phyloP scores from a whole-genome alignment of 1,140 invertebrate genomes.

The Sycophaga agraensis region DNA sequence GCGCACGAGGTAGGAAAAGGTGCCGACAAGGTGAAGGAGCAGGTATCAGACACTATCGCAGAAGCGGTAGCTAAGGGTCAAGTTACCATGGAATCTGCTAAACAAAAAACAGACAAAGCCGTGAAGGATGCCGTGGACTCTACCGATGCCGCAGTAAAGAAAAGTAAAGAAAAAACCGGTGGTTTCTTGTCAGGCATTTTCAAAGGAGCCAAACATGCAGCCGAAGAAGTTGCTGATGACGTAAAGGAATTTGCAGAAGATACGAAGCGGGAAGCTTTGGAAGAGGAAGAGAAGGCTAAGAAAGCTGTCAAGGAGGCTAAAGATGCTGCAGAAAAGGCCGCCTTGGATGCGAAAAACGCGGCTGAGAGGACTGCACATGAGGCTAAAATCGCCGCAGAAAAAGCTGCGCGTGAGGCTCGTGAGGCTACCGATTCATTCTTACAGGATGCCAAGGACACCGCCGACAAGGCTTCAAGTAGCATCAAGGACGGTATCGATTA shows the following conservation, averaged over 20 bases:
- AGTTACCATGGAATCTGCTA: background rate
- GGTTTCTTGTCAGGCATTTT: conserved; percentile 35
- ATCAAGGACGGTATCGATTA: conserved; percentile 28
- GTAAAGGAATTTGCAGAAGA: conserved; percentile 42
- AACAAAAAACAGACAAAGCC: background rate
- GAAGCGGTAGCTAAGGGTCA: background rate
- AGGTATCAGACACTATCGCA: background rate
- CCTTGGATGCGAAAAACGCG: conserved; percentile 29
- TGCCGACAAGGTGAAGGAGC: conserved; percentile 30
- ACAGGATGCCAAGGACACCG: conserved; percentile 37
- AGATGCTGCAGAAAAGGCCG: too few relatives aligned
- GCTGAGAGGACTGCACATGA: background rate
- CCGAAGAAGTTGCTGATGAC: conserved; percentile 43
- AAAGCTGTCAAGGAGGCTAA: background rate
- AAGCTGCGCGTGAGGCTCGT: conserved; percentile 1
- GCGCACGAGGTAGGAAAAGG: background rate
- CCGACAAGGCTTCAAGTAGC: background rate
- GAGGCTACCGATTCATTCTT: too few relatives aligned
- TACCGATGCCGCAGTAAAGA: conserved; percentile 32
- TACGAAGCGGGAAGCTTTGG: conserved; percentile 29
- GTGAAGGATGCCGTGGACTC: conserved; percentile 21
- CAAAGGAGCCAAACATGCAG: conserved; percentile 43
- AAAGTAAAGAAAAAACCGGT: background rate
- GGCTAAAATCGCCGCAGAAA: conserved; percentile 29
- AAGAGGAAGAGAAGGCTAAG: conserved; percentile 20